Evolutionary conservation across 1,140 invertebrate species (phyloP).

Genomic region (Bombyx mori): ASM3026992v2 NC_085124.1:7684001-7684500

Average conservation of each 20-base stretch:
- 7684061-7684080: constrained; percentile 14
- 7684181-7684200: constrained; percentile 55
- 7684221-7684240: constrained; percentile 42
- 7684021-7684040: constrained; percentile 6
- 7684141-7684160: constrained; percentile 65
- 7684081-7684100: constrained; percentile 14
- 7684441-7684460: no score
- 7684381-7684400: constrained; percentile 46
- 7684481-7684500: no score
- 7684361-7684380: constrained; percentile 28
- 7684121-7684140: constrained; percentile 58
- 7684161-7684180: constrained; percentile 36
- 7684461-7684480: no score
- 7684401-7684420: constrained; percentile 41
- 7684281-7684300: background rate
- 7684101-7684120: constrained; percentile 43
- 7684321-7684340: constrained; percentile 15
- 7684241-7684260: background rate
- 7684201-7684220: constrained; percentile 66
- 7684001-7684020: constrained; percentile 8
- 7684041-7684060: constrained; percentile 9
- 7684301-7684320: background rate
- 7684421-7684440: background rate
- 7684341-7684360: constrained; percentile 9
- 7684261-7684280: constrained; percentile 36